Evolutionary conservation across 2,888 invertebrate species (phyloP), one percentile per base, ranked within the genome.

Genomic region (Alcis repandata): DNA sequence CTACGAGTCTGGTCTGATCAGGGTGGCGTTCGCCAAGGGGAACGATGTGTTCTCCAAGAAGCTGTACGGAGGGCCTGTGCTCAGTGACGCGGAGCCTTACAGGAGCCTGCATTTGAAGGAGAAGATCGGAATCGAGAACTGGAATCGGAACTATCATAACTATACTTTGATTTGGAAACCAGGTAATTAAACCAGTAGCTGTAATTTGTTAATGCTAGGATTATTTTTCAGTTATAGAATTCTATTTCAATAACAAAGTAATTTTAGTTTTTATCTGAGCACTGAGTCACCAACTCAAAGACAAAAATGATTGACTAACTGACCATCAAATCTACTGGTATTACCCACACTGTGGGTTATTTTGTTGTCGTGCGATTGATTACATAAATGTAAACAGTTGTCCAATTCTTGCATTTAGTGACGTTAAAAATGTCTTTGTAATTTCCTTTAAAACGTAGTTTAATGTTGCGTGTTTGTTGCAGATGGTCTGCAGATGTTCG

Each of bases 1-100:
- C 22, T 95, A 94, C 71, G 93, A 94, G 49, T 96, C 96, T 0
- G 97, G 97, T 0, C 95, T 97, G 78, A 95, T 98, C 64, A 94
- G 96, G 57, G 90, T 98, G 2, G 96, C 97, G 0, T 96, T 95
- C 77, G 90, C 94, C 0, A 93, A 94, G 53, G 97, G 97, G 11
- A 97, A 97, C 83, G 82, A 83, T 20, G 83, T 80, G 4, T 87
- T 74, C 38, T 83, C 79, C 66, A 94, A 84, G 79, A 91, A 79
- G 64, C 72, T 91, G 62, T 87, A 82, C 48, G 93, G 84, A 38
- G 93, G 92, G 0, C 88, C 92, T 0, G 73, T 93, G 0, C 82
- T 92, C 2, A 79, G 90, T 0, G 89, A 87, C 56, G 71, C 85
- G 0, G 89, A 88, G 0, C 94, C 94, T 8, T 94, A 90, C 75